phyloP scores from a whole-genome alignment of 2,888 invertebrate genomes.

The Barypeithes pellucidus region DNA sequence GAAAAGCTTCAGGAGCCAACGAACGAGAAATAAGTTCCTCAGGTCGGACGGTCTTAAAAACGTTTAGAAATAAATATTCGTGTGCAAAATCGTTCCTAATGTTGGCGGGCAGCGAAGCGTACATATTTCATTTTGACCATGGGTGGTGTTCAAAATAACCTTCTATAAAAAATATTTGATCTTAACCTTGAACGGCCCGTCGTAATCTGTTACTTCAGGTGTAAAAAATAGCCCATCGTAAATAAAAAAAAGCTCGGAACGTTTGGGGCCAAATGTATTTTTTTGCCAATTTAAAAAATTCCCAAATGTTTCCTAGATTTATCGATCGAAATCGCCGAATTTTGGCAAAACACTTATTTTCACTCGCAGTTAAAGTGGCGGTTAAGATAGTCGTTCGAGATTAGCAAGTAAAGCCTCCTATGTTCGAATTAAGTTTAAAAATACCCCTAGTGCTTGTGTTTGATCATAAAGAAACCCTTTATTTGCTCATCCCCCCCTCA shows the following conservation, averaged over 20 bases:
- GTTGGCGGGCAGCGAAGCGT: slow-evolving; percentile 1
- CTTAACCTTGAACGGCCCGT: slow-evolving; percentile 23
- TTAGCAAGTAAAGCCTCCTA: too few species aligned
- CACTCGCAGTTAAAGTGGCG: neutral
- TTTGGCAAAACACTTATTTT: slow-evolving; percentile 1
- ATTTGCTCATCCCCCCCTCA: too few species aligned
- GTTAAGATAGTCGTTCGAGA: too few species aligned
- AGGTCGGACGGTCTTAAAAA: too few species aligned
- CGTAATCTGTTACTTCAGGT: slow-evolving; percentile 34
- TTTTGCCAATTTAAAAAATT: slow-evolving; percentile 24
- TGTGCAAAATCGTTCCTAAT: slow-evolving; percentile 21
- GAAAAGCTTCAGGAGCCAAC: too few species aligned
- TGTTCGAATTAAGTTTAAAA: too few species aligned
- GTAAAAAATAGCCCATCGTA: slow-evolving; percentile 28
- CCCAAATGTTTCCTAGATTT: neutral
- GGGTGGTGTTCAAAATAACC: slow-evolving; percentile 17
- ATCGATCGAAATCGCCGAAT: neutral
- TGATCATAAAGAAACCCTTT: too few species aligned
- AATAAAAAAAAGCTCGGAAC: slow-evolving; percentile 20
- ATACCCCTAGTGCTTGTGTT: too few species aligned
- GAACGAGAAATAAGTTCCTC: too few species aligned
- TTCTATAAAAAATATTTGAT: slow-evolving; percentile 29
- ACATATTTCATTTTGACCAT: slow-evolving; percentile 16
- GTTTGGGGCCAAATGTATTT: neutral
- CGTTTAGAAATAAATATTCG: too few species aligned